phyloP scores from a whole-genome alignment of 2,888 invertebrate genomes.

The Sycophila texana region DNA sequence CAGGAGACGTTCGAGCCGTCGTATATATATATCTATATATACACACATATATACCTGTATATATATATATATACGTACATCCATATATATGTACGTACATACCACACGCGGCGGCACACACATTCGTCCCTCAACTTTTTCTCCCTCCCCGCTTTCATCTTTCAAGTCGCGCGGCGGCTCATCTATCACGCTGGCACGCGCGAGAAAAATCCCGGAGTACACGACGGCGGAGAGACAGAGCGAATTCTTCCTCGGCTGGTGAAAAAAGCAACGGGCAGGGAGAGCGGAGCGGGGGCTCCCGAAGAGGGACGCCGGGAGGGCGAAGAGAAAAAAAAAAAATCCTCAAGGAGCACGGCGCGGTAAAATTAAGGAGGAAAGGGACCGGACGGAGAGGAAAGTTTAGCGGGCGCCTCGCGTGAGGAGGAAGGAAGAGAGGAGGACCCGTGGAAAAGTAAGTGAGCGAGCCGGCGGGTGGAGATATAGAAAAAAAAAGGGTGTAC shows the following conservation, averaged over 20 bases:
- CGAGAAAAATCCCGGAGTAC: constrained; percentile 44
- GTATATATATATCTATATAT: too few species aligned
- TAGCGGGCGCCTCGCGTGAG: constrained; percentile 1
- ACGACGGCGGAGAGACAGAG: neutral
- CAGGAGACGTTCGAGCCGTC: too few species aligned
- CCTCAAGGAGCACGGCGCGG: constrained; percentile 13
- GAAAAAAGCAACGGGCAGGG: neutral
- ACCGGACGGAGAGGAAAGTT: constrained; percentile 27
- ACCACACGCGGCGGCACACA: neutral
- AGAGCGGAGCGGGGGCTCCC: neutral
- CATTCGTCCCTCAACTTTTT: constrained; percentile 40
- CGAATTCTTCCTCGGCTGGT: neutral
- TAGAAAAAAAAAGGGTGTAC: constrained; percentile 26
- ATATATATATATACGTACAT: too few species aligned
- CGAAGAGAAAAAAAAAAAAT: too few species aligned
- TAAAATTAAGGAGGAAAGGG: constrained; percentile 21
- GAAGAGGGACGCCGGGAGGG: too few species aligned
- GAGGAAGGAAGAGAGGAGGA: constrained; percentile 21
- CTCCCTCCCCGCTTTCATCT: constrained; percentile 17
- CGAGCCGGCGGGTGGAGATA: constrained; percentile 12
- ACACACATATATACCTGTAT: too few species aligned
- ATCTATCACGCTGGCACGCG: neutral
- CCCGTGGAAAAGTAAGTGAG: neutral
- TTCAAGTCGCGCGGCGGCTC: constrained; percentile 32
- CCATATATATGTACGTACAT: neutral